Evolutionary conservation across 2,888 invertebrate species (phyloP).

Genomic region (Belgica antarctica): DNA sequence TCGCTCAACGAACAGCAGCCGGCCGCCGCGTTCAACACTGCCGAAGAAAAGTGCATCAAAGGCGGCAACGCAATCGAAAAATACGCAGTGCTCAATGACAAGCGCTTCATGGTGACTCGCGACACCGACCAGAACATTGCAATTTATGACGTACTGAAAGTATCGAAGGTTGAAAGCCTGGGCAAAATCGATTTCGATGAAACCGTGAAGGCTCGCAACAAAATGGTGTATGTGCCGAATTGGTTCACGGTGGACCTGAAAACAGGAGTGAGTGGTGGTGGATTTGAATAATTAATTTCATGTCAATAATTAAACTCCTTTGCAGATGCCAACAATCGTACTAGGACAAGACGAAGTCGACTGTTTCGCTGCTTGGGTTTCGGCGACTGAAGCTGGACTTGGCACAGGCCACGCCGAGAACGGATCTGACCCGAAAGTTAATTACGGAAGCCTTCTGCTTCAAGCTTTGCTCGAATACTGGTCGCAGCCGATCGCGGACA

Average conservation of each 20-base stretch:
- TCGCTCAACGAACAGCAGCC: constrained; percentile 39
- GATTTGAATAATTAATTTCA: constrained; percentile 24
- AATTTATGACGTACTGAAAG: constrained; percentile 90
- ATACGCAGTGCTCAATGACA: constrained; percentile 91
- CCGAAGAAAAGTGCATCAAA: constrained; percentile 60
- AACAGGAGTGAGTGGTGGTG: constrained; percentile 72
- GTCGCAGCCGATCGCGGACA: constrained; percentile 70
- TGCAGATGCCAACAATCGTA: constrained; percentile 94
- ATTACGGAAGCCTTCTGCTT: constrained; percentile 89
- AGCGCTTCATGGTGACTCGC: constrained; percentile 91
- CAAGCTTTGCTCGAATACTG: constrained; percentile 95
- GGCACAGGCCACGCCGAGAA: constrained; percentile 60
- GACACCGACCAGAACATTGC: constrained; percentile 90
- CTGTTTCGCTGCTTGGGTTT: constrained; percentile 98
- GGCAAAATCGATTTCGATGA: constrained; percentile 90
- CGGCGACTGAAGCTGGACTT: constrained; percentile 85
- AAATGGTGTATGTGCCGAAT: constrained; percentile 94
- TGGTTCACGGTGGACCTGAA: constrained; percentile 99
- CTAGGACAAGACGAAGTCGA: constrained; percentile 96
- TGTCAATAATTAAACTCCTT: constrained; percentile 46
- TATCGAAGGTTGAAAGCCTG: constrained; percentile 82
- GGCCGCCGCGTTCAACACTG: constrained; percentile 47
- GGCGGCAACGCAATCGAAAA: constrained; percentile 94
- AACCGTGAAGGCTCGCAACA: constrained; percentile 85
- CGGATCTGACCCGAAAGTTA: constrained; percentile 57